phyloP scores from a whole-genome alignment of 1,140 invertebrate genomes.

The Chionoecetes opilio region DNA sequence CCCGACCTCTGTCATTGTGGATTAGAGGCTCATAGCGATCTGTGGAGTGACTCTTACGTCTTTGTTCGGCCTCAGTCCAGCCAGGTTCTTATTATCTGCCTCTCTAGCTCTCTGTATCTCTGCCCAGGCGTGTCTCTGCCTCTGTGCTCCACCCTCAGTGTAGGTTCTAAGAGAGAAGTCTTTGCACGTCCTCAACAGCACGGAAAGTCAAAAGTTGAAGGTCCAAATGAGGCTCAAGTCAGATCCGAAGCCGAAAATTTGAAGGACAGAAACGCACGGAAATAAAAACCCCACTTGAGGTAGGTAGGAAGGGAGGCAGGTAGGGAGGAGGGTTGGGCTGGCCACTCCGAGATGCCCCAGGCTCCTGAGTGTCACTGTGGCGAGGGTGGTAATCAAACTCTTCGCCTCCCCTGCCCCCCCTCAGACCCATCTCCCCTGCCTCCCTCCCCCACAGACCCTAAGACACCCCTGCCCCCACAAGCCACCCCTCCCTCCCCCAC shows the following conservation, averaged over 20 bases:
- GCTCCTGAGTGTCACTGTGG: conserved; percentile 65
- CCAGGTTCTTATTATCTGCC: no score
- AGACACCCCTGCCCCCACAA: background rate
- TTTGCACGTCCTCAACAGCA: background rate
- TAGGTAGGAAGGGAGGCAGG: background rate
- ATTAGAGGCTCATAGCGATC: conserved; percentile 72
- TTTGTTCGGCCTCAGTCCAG: conserved; percentile 13
- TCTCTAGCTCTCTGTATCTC: no score
- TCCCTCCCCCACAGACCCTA: background rate
- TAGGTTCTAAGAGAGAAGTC: no score
- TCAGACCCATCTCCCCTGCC: background rate
- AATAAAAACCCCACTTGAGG: conserved; percentile 37
- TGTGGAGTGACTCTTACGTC: conserved; percentile 54
- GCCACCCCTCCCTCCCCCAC: background rate
- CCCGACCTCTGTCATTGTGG: conserved; percentile 72
- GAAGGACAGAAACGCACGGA: background rate
- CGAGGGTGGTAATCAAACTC: conserved; percentile 63
- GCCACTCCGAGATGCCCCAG: conserved; percentile 41
- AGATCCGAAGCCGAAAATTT: background rate
- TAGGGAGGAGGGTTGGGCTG: background rate
- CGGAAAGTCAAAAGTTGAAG: background rate
- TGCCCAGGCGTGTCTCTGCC: no score
- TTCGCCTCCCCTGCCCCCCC: conserved; percentile 47
- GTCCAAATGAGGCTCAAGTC: background rate
- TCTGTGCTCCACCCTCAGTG: no score